Base-by-base conservation (phyloP, 2,888 invertebrate species). In the Caenorhabditis imperialis region DNA sequence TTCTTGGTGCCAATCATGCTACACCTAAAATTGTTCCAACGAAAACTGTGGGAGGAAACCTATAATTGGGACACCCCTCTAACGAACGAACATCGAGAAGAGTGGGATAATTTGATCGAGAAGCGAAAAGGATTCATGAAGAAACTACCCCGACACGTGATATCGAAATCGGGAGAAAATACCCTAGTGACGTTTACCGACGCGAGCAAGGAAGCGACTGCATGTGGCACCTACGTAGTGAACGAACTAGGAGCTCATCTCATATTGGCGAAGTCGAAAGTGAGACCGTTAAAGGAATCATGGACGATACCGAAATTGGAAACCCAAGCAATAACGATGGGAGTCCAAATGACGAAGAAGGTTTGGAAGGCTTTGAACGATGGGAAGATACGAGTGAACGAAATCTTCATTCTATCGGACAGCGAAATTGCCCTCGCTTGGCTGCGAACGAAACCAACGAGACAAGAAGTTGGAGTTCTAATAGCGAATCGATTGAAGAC, bases 1-100 rank as follows among this genome's bases (percentile, higher is more conserved):
- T 77, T 86, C 45, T 16, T 85, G 2, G 58, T 73, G 12, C 84
- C 81, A 3, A 69, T 79, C 14, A 58, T 70, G 1, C 61, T 88
- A 0, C 60, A 74, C 14, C 79, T 72, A 1, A 86, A 86, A 30
- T 61, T 86, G 3, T 45, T 87, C 10, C 40, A 86, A 4, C 86
- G 87, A 63, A 53, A 81, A 23, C 61, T 85, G 8, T 87, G 86
- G 86, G 55, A 69, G 10, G 23, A 18, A 6, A 3, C 18, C 14
- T 62, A 62, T 16, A 44, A 27, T 20, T 62, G 62, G 62, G 53
- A 62, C 35, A 62, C 53, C 0, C 1, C 7, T 1, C 23, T 62
- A 1, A 22, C 18, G 5, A 1, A 8, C 12, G 50, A 62, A 10
- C 45, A 53, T 18, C 18, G 33, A 16, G 16, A 18, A 42, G 6